Percentiles rank a stretch among this genome's conserved stretches.
Conservation (phyloP, 2,797 vertebrate genomes). For the Rhabdophis nuchalis region DNA sequence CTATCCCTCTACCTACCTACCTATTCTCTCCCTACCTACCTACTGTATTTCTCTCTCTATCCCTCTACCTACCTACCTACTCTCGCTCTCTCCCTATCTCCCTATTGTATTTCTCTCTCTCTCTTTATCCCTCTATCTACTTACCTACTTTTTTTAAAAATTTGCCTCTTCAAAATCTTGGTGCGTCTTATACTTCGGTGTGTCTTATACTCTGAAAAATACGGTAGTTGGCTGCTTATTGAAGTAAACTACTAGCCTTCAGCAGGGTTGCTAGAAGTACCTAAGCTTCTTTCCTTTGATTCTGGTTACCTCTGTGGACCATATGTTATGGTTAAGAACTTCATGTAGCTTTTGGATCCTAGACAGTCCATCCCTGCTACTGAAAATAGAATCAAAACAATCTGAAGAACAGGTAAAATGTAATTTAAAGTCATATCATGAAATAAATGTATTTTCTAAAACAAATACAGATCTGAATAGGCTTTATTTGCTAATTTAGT, state of each 20-base stretch:
- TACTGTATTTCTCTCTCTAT: no score
- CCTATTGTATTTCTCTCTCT: no score
- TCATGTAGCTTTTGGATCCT: neutral
- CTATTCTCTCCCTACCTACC: no score
- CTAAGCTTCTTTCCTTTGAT: neutral
- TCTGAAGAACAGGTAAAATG: neutral
- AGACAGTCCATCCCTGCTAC: neutral
- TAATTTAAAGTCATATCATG: neutral
- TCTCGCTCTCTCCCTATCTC: no score
- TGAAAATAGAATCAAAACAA: neutral
- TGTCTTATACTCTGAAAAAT: no score
- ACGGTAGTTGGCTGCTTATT: neutral
- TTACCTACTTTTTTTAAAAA: no score
- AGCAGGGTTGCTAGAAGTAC: neutral
- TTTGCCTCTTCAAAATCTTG: no score
- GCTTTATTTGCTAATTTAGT: neutral
- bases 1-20: no score
- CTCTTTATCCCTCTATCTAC: no score
- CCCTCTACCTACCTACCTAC: no score
- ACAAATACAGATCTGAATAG: neutral
- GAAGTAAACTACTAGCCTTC: neutral
- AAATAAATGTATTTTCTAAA: neutral
- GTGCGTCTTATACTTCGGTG: no score
- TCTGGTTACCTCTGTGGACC: neutral
- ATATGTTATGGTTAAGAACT: neutral